Evolutionary conservation across 2,888 invertebrate genomes (phyloP), one percentile per base, ranked within the genome.

Genomic region (Lacanobia wlatinum): DNA sequence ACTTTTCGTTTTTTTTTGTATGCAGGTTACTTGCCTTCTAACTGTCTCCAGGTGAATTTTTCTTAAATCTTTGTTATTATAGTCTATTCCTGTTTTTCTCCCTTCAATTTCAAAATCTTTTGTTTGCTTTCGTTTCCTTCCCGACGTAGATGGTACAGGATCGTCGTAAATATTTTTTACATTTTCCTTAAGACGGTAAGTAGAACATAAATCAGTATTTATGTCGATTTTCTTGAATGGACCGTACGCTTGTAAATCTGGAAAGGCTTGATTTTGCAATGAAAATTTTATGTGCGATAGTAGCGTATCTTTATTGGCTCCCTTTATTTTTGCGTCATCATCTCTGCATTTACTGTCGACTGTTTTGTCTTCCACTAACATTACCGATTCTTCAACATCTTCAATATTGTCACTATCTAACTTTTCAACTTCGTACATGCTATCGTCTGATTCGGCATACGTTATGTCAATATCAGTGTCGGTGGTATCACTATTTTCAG

Each of bases 391-490:
- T 52, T 52, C 21, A 12, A 23, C 23, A 12, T 52, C 52, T 52
- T 52, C 52, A 23, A 23, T 52, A 52, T 52, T 21, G 21, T 52
- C 21, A 52, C 52, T 52, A 52, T 52, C 52, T 52, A 52, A 10
- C 12, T 23, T 52, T 52, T 52, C 52, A 52, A 50, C n/a, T 50
- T 50, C 50, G 50, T 50, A 50, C 50, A 50, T 65, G 46, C 72
- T 66, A 66, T 66, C 50, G 66, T 72, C 66, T 66, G 72, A 72
- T 66, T 72, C 72, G 48, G 72, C 72, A 72, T 66, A 72, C n/a
- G 53, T 72, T 66, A 72, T 52, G 46, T 72, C 66, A 34, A 34
- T 59, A 61, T 72, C 67, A 8, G 72, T 60, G 46, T 66, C 61
- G 61, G 46, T 58, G 55, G 62, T 63, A 72, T 62, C 56, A 72